A percentile compares a stretch with the other conserved stretches of the same genome.
Evolutionary conservation across 2,888 invertebrate species (phyloP).

Genomic region (Mythimna albipuncta): DNA sequence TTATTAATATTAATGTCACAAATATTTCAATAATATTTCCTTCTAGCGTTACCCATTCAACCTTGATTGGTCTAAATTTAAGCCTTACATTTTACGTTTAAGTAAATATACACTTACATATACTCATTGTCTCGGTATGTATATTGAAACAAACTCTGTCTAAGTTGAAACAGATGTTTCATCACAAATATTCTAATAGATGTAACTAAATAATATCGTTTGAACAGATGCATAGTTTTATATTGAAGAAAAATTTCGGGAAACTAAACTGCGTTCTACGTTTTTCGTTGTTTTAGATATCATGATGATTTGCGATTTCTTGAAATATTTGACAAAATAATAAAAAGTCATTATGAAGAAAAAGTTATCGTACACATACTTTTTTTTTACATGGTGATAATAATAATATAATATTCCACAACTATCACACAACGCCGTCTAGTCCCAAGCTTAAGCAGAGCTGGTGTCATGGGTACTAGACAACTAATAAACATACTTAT

Average conservation of each 20-base stretch:
- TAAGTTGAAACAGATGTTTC: conserved; percentile 69
- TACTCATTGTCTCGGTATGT: conserved; percentile 30
- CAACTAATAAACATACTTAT: too few relatives aligned
- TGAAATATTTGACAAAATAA: too few relatives aligned
- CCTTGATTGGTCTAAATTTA: conserved; percentile 59
- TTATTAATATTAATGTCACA: neutral
- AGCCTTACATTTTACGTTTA: conserved; percentile 31
- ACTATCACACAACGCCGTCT: too few relatives aligned
- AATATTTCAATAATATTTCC: conserved; percentile 10
- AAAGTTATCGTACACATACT: too few relatives aligned
- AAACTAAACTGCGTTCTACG: conserved; percentile 32
- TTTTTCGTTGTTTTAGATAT: conserved; percentile 8
- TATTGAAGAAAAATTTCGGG: conserved; percentile 23
- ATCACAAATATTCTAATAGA: conserved; percentile 65
- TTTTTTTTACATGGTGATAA: too few relatives aligned
- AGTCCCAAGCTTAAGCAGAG: too few relatives aligned
- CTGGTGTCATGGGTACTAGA: too few relatives aligned
- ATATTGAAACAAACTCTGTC: conserved; percentile 50
- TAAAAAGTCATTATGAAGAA: too few relatives aligned
- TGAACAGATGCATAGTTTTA: conserved; percentile 42
- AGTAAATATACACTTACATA: conserved; percentile 43
- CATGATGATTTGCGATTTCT: conserved; percentile 19
- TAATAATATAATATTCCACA: too few relatives aligned
- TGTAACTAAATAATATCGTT: conserved; percentile 56
- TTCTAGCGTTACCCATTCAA: conserved; percentile 20